Evolutionary conservation across 2,888 invertebrate genomes (phyloP), one percentile per base, ranked within the genome.

Genomic region (Pocota personata): DNA sequence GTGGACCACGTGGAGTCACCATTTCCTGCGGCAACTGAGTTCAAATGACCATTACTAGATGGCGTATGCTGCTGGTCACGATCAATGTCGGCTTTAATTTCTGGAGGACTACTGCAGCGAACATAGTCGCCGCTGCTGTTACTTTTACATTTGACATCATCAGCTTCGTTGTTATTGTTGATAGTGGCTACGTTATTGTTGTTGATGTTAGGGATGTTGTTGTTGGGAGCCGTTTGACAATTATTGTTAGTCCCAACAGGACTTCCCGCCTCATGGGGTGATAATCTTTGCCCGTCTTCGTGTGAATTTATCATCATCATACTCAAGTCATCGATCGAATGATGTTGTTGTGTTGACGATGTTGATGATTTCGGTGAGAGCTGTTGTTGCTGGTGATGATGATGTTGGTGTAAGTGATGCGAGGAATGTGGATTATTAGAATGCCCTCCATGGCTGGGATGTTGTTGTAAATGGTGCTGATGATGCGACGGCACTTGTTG

Each of bases 201-300:
- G 75, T 67, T 87, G 82, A 40, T 82, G 37, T 80, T 87, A 52
- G 60, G 67, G 60, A 55, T 88, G 75, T 75, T 87, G 58, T 71
- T 86, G 48, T 77, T 84, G 27, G 55, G 35, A 1, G 66, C 55
- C 19, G 69, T 69, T 50, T 72, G 79, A 12, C 78, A 66, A 24
- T 72, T 82, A 10, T 72, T 77, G 62, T 27, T 72, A 3, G 10
- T 48, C 1, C 48, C 37, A 21, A 14, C 27, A 10, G 77, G 77
- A 24, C 82, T 72, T 1, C 19, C 62, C 8, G 62, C 16, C 1
- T 76, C 55, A 16, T 57, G 43, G 2, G 77, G 55, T 16, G 78
- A 75, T 8, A 76, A 43, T 27, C 84, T 19, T 30, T 82, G 71
- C 2, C 40, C 32, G 24, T 87, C 82, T 14, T 82, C 69, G 6